Base-by-base conservation (phyloP, 2,113 vertebrate species). In the Brachirus orientalis region DNA sequence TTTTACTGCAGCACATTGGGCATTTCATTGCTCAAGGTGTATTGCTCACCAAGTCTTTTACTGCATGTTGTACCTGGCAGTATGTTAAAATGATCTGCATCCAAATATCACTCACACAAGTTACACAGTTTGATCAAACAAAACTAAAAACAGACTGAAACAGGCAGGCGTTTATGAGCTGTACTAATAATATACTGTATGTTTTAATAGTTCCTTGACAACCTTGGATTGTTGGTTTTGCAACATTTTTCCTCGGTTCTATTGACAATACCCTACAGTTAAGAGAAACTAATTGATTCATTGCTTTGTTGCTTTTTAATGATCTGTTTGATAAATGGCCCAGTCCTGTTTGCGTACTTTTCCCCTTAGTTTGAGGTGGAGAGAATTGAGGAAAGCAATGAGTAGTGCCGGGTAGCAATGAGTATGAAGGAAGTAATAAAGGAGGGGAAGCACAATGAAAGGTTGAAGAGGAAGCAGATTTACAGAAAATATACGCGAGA, bases 61-160 rank as follows among this genome's bases (percentile, higher is more conserved):
- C 16, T 56, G 45, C 54, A 16, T 46, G 33, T 41, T 50, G n/a
- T 38, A 80, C 48, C 78, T 77, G 80, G 63, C 62, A 67, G 18
- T 1, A 17, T 59, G 17, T 51, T 4, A 53, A 36, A 37, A 14
- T 53, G 37, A 61, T 61, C 61, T 56, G 10, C 57, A 58, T 67
- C 63, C 73, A 83, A 76, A 76, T 52, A 62, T 68, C 73, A 72
- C 63, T 84, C 69, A 80, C 5, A 73, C 62, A 52, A 51, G 45
- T 52, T 57, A 64, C 46, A 75, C 16, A 55, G 68, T 64, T 67
- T 72, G 55, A 79, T 70, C 63, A 79, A 85, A 69, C 16, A n/a
- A 37, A 84, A 72, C 3, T 54, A 28, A 79, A 81, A 86, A 70
- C 18, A 60, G 22, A 18, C 33, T 16, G 16, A 82, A 85, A 72